A percentile compares a stretch with the other conserved stretches of the same genome.
Conservation (phyloP, 1,140 invertebrate species). For the Neodiprion fabricii region DNA sequence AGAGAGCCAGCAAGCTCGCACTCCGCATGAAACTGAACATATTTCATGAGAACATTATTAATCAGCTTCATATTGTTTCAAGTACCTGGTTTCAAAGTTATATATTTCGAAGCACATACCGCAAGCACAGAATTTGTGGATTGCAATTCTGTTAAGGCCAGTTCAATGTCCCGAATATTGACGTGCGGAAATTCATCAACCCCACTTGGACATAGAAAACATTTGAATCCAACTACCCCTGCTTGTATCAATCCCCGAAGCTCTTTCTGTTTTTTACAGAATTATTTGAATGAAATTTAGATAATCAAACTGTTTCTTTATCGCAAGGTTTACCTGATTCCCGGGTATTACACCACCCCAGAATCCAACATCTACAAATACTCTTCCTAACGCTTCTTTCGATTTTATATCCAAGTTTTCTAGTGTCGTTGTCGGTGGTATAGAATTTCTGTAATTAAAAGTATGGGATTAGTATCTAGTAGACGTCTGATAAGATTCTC, state of each 20-base stretch:
- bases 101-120: conserved; percentile 53
- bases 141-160: conserved; percentile 63
- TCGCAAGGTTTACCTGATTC: conserved; percentile 60
- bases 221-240: conserved; percentile 78
- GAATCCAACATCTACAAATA: conserved; percentile 76
- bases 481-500: not conserved
- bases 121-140: conserved; percentile 66
- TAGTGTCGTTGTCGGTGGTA: conserved; percentile 72
- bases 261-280: conserved; percentile 58
- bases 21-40: conserved; percentile 73
- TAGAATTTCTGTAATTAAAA: conserved; percentile 67
- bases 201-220: conserved; percentile 73
- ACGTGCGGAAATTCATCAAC: conserved; percentile 72
- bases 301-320: conserved; percentile 9
- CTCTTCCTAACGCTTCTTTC: conserved; percentile 64
- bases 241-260: conserved; percentile 66
- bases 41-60: conserved; percentile 10
- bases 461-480: conserved; percentile 8
- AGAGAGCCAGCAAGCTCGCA: conserved; percentile 45
- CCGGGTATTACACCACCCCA: conserved; percentile 76
- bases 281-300: conserved; percentile 19
- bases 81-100: not conserved
- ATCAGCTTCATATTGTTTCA: conserved; percentile 15
- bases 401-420: conserved; percentile 68
- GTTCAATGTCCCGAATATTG: conserved; percentile 61